A percentile compares a stretch with the other conserved stretches of the same genome.
Conservation (phyloP, 2,113 vertebrate genomes). For the Rostratula benghalensis region DNA sequence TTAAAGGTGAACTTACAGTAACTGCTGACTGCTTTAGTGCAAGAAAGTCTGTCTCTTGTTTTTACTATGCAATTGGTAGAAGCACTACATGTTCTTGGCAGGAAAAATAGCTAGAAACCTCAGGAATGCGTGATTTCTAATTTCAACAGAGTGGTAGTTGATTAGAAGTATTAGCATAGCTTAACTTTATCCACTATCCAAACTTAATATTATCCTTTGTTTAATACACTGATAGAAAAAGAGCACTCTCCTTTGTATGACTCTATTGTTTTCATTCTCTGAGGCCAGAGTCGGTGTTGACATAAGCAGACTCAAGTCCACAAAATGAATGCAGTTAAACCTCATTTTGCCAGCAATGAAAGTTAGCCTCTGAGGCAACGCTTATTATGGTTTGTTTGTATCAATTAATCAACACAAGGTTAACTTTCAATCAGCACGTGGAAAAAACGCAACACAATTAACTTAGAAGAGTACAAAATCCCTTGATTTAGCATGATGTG, state of each 20-base stretch:
- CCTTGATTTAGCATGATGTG: background rate
- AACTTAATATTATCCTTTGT: constrained; percentile 75
- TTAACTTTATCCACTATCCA: constrained; percentile 73
- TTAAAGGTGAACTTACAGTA: constrained; percentile 16
- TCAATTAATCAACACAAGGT: constrained; percentile 54
- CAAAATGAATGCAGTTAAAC: constrained; percentile 37
- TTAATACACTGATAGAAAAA: constrained; percentile 63
- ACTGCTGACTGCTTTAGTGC: background rate
- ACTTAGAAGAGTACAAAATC: background rate
- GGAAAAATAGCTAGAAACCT: constrained; percentile 68
- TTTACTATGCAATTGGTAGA: constrained; percentile 31
- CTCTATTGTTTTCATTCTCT: constrained; percentile 60
- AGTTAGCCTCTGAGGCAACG: constrained; percentile 26
- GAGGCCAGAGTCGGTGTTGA: constrained; percentile 43
- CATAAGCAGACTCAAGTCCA: constrained; percentile 58
- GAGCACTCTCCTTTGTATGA: constrained; percentile 37
- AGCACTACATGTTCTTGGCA: constrained; percentile 62
- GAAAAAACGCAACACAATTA: background rate
- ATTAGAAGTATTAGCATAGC: constrained; percentile 71
- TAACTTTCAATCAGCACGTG: background rate
- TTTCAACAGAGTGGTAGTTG: constrained; percentile 69
- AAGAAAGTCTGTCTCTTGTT: constrained; percentile 14
- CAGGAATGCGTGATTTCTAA: constrained; percentile 71
- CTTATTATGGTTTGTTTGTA: constrained; percentile 51
- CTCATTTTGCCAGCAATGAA: constrained; percentile 34